A percentile compares a stretch with the other conserved stretches of the same genome.
Conservation (phyloP, 2,888 invertebrate genomes). For the Carabus problematicus region DNA sequence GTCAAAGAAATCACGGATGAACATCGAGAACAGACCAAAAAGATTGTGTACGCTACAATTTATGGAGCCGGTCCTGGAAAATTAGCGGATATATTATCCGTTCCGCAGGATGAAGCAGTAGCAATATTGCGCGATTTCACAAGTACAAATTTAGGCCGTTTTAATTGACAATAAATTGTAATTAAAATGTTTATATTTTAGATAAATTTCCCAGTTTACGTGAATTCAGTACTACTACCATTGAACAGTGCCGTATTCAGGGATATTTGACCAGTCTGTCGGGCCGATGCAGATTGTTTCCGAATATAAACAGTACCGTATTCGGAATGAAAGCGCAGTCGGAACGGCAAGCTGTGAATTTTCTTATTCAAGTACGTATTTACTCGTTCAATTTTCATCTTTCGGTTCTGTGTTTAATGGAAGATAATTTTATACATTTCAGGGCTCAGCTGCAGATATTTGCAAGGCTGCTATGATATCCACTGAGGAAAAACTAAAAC, state of each 20-base stretch:
- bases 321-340: constrained; percentile 53
- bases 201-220: constrained; percentile 60
- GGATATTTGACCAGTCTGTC: constrained; percentile 55
- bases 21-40: constrained; percentile 63
- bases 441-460: too few species aligned
- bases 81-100: constrained; percentile 58
- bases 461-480: too few species aligned
- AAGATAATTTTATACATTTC: too few species aligned
- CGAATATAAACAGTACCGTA: constrained; percentile 46
- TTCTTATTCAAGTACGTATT: constrained; percentile 59
- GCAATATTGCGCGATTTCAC: constrained; percentile 57
- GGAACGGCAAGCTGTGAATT: constrained; percentile 62
- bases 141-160: constrained; percentile 56
- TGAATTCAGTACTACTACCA: constrained; percentile 56
- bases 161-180: background rate
- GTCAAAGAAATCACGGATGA: constrained; percentile 50
- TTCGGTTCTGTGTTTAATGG: too few species aligned
- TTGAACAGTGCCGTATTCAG: constrained; percentile 51
- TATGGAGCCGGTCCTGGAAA: constrained; percentile 62
- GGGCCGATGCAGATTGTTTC: constrained; percentile 56
- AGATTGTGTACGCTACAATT: constrained; percentile 62
- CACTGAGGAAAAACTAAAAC: too few species aligned
- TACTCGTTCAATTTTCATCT: too few species aligned
- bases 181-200: constrained; percentile 46
- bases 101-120: constrained; percentile 56